Conservation (phyloP, 2,888 invertebrate species). For the Tetranychus truncatus region DNA sequence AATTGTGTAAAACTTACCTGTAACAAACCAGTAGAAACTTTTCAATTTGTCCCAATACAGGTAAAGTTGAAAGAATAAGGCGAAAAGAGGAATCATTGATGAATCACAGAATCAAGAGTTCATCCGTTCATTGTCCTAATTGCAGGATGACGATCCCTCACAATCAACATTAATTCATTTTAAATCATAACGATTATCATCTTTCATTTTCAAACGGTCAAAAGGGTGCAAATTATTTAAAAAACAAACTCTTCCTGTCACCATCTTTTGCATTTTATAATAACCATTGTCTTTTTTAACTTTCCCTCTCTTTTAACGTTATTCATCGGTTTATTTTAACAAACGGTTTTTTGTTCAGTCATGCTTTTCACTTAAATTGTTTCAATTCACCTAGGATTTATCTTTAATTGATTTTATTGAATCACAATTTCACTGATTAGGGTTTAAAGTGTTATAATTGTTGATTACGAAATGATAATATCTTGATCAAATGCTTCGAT, state of each 20-base stretch:
- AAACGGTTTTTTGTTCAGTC: too few species aligned
- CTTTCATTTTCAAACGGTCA: background rate
- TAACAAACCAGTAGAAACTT: too few species aligned
- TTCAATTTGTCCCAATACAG: too few species aligned
- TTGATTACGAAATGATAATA: too few species aligned
- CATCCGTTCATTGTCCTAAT: constrained; percentile 1
- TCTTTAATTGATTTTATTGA: too few species aligned
- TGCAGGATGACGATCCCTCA: background rate
- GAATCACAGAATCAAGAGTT: background rate
- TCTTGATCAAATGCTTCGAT: background rate
- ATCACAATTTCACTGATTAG: too few species aligned
- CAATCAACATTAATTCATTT: background rate
- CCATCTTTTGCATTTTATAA: background rate
- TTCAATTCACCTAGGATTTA: too few species aligned
- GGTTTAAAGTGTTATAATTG: too few species aligned
- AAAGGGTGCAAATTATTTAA: background rate
- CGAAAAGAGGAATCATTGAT: too few species aligned
- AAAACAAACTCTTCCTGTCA: background rate
- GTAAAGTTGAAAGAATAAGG: too few species aligned
- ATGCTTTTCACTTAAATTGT: too few species aligned
- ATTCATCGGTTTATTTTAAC: background rate
- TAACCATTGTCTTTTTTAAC: background rate
- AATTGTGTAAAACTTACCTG: too few species aligned
- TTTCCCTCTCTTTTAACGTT: background rate
- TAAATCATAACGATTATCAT: background rate